These are phyloP conservation scores for Xylophagus ater DNA, from an alignment of 2,888 invertebrate species.

Conservation along the genomic window DNA sequence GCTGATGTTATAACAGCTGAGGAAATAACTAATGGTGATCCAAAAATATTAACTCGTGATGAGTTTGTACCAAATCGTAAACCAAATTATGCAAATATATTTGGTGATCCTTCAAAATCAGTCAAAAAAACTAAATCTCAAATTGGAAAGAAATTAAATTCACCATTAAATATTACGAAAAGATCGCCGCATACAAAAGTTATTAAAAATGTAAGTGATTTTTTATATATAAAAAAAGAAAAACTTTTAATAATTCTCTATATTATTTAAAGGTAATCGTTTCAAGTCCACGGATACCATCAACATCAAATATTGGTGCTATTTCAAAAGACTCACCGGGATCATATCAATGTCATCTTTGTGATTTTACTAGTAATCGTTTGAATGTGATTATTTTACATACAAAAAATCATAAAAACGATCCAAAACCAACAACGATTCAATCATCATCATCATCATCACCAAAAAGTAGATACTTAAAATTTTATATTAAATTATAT, in stretches of 20 bases:
- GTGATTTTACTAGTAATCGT: constrained; percentile 53
- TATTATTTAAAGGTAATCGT: constrained; percentile 3
- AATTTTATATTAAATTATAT: too few species aligned
- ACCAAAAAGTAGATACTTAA: constrained; percentile 11
- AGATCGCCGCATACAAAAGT: neutral
- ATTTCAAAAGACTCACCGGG: constrained; percentile 22
- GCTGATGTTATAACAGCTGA: constrained; percentile 66
- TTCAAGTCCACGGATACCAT: constrained; percentile 21
- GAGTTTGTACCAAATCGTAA: constrained; percentile 42
- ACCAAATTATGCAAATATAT: constrained; percentile 39
- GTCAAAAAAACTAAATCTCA: too few species aligned
- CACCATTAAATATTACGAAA: constrained; percentile 5
- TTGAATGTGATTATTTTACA: constrained; percentile 65
- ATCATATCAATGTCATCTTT: constrained; percentile 50
- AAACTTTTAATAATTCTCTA: constrained; percentile 9
- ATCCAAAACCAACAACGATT: too few species aligned
- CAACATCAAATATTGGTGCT: constrained; percentile 21
- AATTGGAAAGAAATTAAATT: too few species aligned
- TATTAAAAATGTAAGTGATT: neutral
- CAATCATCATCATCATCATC: constrained; percentile 16
- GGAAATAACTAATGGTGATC: constrained; percentile 56
- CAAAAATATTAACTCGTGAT: constrained; percentile 53
- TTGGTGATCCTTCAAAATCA: constrained; percentile 32
- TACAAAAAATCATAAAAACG: constrained; percentile 52
- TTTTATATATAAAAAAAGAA: constrained; percentile 1